Conservation (phyloP, 1,140 invertebrate genomes). For the Hypsibius dujardini region DNA sequence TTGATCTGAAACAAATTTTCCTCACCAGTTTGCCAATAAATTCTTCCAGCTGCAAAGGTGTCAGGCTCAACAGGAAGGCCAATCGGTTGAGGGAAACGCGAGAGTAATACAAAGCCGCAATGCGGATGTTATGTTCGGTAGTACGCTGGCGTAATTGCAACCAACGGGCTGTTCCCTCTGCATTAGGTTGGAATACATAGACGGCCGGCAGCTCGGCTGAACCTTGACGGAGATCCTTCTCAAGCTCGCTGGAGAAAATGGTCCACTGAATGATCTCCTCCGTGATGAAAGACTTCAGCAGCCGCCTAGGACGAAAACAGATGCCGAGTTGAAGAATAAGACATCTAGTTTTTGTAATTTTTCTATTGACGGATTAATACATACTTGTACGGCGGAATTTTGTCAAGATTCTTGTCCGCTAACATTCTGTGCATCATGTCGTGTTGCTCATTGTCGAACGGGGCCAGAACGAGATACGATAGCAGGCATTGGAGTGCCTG, state of each 20-base stretch:
- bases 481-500: slow-evolving; percentile 65
- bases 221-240: slow-evolving; percentile 50
- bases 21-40: slow-evolving; percentile 87
- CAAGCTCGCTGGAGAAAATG: slow-evolving; percentile 62
- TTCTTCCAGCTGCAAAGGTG: slow-evolving; percentile 66
- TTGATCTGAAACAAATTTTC: slow-evolving; percentile 37
- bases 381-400: slow-evolving; percentile 75
- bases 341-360: slow-evolving; percentile 21
- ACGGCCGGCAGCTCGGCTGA: slow-evolving; percentile 38
- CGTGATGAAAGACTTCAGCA: slow-evolving; percentile 79
- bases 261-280: slow-evolving; percentile 90
- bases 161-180: slow-evolving; percentile 74
- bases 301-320: slow-evolving; percentile 41
- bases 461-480: slow-evolving; percentile 75
- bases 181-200: slow-evolving; percentile 50
- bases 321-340: slow-evolving; percentile 19
- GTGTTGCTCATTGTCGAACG: slow-evolving; percentile 91
- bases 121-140: slow-evolving; percentile 95
- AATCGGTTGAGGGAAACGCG: slow-evolving; percentile 72
- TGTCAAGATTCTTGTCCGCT: slow-evolving; percentile 71
- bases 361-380: slow-evolving; percentile 9
- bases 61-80: slow-evolving; percentile 54
- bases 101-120: slow-evolving; percentile 98
- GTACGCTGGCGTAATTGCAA: slow-evolving; percentile 74
- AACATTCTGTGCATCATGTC: slow-evolving; percentile 83